Conservation (phyloP, 2,888 invertebrate genomes). For the Adineta ricciae region DNA sequence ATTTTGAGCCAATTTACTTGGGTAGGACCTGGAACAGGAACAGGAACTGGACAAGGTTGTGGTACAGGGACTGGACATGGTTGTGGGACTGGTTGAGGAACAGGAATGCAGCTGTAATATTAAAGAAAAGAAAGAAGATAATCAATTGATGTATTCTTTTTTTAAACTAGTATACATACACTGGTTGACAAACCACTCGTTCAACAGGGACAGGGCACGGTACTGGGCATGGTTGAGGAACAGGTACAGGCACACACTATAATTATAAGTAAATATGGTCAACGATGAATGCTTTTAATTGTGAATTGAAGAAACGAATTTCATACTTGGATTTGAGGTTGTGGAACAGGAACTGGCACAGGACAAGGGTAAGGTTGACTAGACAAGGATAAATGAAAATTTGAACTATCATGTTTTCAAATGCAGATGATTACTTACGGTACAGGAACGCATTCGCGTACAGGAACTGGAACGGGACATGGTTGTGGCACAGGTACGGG, state of each 20-base stretch:
- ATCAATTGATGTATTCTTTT: background rate
- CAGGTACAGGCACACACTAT: constrained; percentile 16
- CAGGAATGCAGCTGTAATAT: background rate
- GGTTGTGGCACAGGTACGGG: background rate
- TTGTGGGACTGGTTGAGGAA: constrained; percentile 18
- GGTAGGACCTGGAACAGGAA: constrained; percentile 13
- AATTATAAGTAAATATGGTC: background rate
- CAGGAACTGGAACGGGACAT: constrained; percentile 1
- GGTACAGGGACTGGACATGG: constrained; percentile 20
- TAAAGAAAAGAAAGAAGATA: background rate
- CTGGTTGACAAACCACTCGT: background rate
- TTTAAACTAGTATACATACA: background rate
- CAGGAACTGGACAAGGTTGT: background rate
- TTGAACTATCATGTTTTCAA: background rate
- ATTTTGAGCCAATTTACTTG: background rate
- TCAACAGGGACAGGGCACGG: background rate
- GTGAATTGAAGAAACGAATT: too few relatives aligned
- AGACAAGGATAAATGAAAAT: background rate
- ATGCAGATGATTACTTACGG: background rate
- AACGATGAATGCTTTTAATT: too few relatives aligned
- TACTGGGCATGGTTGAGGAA: constrained; percentile 24
- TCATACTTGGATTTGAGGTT: background rate
- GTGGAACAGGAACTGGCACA: constrained; percentile 15
- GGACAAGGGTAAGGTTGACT: background rate
- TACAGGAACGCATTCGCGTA: background rate